Evolutionary conservation across 2,113 vertebrate genomes (phyloP).

Genomic region (Melanerpes formicivorus): DNA sequence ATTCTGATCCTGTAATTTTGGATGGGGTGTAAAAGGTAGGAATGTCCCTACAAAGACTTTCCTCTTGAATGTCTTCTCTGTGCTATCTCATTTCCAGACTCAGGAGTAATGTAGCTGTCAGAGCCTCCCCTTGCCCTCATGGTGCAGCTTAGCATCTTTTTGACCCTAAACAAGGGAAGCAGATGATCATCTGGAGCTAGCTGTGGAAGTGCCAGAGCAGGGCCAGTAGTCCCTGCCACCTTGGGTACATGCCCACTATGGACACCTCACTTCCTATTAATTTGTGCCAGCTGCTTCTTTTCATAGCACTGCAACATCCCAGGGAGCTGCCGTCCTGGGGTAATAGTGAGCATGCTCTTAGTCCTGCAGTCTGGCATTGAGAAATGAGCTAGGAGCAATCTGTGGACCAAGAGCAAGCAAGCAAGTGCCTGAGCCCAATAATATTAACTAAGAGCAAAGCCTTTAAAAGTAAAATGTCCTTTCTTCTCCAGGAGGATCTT

Average conservation of each 20-base stretch:
- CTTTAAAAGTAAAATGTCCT: not conserved
- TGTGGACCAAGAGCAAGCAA: not conserved
- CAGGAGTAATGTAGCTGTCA: not conserved
- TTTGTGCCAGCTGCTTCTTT: not conserved
- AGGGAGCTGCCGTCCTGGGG: not conserved
- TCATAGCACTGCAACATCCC: not conserved
- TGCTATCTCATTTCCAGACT: conserved; percentile 2
- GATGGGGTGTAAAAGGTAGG: not conserved
- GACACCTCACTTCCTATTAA: not conserved
- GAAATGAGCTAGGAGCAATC: not conserved
- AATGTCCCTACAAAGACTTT: not conserved
- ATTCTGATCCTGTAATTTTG: too few relatives aligned
- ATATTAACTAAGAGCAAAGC: not conserved
- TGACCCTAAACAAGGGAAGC: conserved; percentile 4
- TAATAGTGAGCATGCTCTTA: not conserved
- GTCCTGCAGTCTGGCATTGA: not conserved
- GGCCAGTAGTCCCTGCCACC: not conserved
- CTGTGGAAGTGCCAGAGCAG: not conserved
- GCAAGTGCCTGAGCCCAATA: not conserved
- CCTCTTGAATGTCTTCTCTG: not conserved
- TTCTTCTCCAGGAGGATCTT: not conserved
- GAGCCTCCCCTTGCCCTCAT: not conserved
- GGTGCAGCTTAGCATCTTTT: not conserved
- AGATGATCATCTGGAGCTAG: conserved; percentile 19
- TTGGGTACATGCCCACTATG: accelerated